phyloP scores from a whole-genome alignment of 2,797 vertebrate genomes.

The Champsocephalus esox region DNA sequence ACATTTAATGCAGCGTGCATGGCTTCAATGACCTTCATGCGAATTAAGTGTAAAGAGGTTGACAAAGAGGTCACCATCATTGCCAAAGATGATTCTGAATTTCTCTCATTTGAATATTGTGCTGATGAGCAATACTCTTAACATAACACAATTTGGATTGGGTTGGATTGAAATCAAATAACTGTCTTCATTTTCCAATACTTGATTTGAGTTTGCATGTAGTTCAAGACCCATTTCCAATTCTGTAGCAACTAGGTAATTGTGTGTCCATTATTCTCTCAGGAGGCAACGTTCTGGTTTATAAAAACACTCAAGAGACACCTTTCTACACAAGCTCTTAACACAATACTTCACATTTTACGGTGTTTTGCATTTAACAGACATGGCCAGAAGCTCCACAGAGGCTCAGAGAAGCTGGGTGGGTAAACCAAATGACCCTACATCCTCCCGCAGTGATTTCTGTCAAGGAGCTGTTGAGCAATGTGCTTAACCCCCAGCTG shows the following conservation, averaged over 20 bases:
- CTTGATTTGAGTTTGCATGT: slow-evolving; percentile 4
- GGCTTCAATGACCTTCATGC: slow-evolving; percentile 74
- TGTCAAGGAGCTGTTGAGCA: slow-evolving; percentile 68
- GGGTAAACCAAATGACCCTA: slow-evolving; percentile 46
- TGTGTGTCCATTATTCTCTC: background rate
- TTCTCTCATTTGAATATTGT: slow-evolving; percentile 63
- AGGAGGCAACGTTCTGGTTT: background rate
- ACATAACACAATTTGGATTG: slow-evolving; percentile 18
- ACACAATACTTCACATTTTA: slow-evolving; percentile 1
- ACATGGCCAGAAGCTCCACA: slow-evolving; percentile 8
- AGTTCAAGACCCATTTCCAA: background rate
- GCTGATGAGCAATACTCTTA: slow-evolving; percentile 28
- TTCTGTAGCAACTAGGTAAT: background rate
- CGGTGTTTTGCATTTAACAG: slow-evolving; percentile 22
- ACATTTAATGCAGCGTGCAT: slow-evolving; percentile 73
- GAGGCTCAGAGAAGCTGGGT: slow-evolving; percentile 23
- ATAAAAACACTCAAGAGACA: slow-evolving; percentile 1
- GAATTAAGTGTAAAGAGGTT: slow-evolving; percentile 73
- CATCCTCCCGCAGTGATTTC: slow-evolving; percentile 53
- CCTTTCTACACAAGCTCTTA: background rate
- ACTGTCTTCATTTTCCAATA: background rate
- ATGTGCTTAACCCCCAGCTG: slow-evolving; percentile 58
- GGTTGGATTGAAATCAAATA: slow-evolving; percentile 1
- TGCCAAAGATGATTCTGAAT: slow-evolving; percentile 53
- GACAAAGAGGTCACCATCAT: slow-evolving; percentile 63